Evolutionary conservation across 2,797 vertebrate species (phyloP), one percentile per base, ranked within the genome.

Genomic region (Hapalemur alaotrensis): DNA sequence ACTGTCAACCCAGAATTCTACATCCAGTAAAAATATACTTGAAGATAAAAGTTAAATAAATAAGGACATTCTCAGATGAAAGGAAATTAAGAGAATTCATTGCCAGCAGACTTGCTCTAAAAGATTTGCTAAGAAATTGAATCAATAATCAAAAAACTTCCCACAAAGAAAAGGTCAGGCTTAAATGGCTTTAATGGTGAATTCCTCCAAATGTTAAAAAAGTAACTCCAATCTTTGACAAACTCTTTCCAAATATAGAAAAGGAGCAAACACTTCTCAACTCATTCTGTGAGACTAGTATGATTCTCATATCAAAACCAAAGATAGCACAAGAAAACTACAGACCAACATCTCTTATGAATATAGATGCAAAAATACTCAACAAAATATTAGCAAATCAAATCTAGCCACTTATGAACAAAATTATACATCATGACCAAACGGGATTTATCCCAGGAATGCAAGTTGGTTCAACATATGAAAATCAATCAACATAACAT

Each of bases 11-110:
- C 32, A 84, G 46, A 79, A 79, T 67, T 89, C 48, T 89, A 89
- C 28, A 89, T 43, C n/a, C 61, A 88, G 76, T 72, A 35, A 93
- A 81, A 93, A 81, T 73, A 43, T 52, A 63, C 43, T n/a, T 93
- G 35, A 88, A 30, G 63, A 72, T 80, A 88, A 88, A 79, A 70
- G 54, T 41, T 15, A 80, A 86, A 89, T 41, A 89, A 54, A 70
- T 20, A 57, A 57, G 23, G 54, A 63, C 28, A n/a, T 81, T 82
- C 30, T 81, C 67, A 82, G 30, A 73, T 54, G 22, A 81, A 93
- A 73, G 75, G 81, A 88, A 73, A 81, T 52, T n/a, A 87, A 79
- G 30, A 81, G 15, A 73, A 54, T 93, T 43, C 35, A 57, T 43
- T 80, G 63, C 61, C 75, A 69, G 30, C 35, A 54, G 48, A 23